These are phyloP conservation scores for Drosophila paramelanica DNA, from an alignment of 2,888 invertebrate genomes.

Conservation along the genomic window DNA sequence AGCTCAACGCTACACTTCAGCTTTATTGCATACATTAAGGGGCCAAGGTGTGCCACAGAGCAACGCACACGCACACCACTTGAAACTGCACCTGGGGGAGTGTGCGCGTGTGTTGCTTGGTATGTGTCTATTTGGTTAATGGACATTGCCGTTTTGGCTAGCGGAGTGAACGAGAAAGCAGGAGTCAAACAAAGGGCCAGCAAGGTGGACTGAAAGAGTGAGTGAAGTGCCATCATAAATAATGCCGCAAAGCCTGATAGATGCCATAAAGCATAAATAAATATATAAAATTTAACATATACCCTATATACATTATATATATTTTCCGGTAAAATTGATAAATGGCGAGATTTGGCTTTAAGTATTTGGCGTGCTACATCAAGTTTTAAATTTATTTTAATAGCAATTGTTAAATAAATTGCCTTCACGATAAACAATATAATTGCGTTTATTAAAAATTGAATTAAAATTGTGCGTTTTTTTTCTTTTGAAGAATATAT, in stretches of 20 bases:
- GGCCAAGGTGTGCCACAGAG: conserved; percentile 74
- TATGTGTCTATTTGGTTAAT: conserved; percentile 68
- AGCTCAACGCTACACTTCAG: conserved; percentile 72
- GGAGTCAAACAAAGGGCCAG: neutral
- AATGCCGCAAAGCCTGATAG: conserved; percentile 44
- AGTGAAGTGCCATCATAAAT: conserved; percentile 41
- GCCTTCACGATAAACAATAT: conserved; percentile 16
- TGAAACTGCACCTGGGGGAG: conserved; percentile 45
- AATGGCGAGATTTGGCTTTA: conserved; percentile 9
- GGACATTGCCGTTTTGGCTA: conserved; percentile 66
- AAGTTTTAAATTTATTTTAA: conserved; percentile 31
- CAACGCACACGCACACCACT: conserved; percentile 44
- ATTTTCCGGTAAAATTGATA: conserved; percentile 34
- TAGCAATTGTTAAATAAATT: conserved; percentile 15
- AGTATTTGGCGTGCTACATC: neutral
- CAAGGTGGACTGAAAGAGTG: neutral
- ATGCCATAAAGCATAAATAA: conserved; percentile 24
- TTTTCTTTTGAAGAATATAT: neutral
- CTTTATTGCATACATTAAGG: conserved; percentile 79
- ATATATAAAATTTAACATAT: neutral
- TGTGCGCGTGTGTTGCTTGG: conserved; percentile 19
- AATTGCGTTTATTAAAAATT: neutral
- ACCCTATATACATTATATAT: neutral
- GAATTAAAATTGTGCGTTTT: neutral
- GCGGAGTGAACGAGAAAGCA: conserved; percentile 4